Evolutionary conservation across 2,797 vertebrate genomes (phyloP).

Genomic region (Crypturellus tataupa): DNA sequence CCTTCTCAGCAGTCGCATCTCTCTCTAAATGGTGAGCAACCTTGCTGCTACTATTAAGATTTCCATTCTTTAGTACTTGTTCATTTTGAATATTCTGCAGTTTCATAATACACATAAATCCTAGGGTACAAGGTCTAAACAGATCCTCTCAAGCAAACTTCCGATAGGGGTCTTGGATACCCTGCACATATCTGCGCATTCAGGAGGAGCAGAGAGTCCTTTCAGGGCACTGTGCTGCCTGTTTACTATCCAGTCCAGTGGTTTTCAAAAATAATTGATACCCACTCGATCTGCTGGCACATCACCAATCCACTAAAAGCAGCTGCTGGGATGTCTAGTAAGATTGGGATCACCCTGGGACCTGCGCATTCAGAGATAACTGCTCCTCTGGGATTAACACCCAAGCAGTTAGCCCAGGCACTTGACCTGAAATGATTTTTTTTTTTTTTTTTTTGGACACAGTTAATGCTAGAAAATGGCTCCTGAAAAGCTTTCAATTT

Average conservation of each 20-base stretch:
- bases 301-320: accelerated
- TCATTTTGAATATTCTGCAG: not conserved
- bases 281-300: accelerated
- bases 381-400: accelerated
- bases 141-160: not conserved
- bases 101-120: not conserved
- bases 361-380: accelerated
- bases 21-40: not conserved
- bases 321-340: not conserved
- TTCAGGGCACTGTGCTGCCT: not conserved
- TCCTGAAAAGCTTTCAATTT: not conserved
- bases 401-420: not conserved
- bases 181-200: not conserved
- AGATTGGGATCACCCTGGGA: not conserved
- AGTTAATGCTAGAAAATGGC: not conserved
- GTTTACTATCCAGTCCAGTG: not conserved
- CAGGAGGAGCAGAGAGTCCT: not conserved
- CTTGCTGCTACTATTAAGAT: not conserved
- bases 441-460: not conserved
- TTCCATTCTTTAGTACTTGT: not conserved
- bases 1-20: not conserved
- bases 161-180: not conserved
- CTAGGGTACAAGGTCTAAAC: not conserved
- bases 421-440: not conserved
- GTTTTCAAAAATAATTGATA: not conserved